phyloP scores from a whole-genome alignment of 37 sponge, comb jelly and placozoan genomes.

The Amphimedon queenslandica region DNA sequence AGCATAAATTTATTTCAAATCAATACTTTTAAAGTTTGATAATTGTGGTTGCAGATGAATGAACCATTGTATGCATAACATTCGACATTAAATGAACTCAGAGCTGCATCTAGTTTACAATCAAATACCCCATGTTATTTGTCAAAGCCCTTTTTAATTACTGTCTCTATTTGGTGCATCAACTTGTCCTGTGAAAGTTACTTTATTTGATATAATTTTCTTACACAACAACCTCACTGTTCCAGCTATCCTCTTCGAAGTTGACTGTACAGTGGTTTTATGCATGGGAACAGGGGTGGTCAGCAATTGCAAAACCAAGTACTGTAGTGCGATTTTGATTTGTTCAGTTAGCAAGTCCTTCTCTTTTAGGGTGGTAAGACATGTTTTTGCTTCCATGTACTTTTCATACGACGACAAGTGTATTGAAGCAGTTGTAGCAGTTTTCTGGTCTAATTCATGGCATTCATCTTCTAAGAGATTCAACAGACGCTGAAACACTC shows the following conservation, averaged over 20 bases:
- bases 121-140: slow-evolving; percentile 14
- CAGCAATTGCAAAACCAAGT: neutral
- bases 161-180: neutral
- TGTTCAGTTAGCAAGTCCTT: neutral
- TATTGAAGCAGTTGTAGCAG: neutral
- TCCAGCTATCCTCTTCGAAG: neutral
- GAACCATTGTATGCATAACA: slow-evolving; percentile 33
- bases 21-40: slow-evolving; percentile 9
- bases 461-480: too few species aligned
- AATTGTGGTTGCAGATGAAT: slow-evolving; percentile 39
- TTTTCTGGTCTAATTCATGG: too few species aligned
- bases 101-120: slow-evolving; percentile 3
- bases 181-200: neutral
- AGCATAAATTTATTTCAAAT: too few species aligned
- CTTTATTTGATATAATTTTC: too few species aligned
- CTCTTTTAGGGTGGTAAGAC: neutral
- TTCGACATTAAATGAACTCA: slow-evolving; percentile 3
- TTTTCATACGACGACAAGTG: neutral
- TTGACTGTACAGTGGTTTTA: neutral
- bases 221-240: neutral
- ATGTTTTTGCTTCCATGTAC: slow-evolving; percentile 1
- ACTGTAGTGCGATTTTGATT: neutral
- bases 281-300: neutral
- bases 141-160: neutral
- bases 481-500: too few species aligned